A percentile compares a stretch with the other conserved stretches of the same genome.
Conservation (phyloP, 2,888 invertebrate species). For the Gordius sp. region DNA sequence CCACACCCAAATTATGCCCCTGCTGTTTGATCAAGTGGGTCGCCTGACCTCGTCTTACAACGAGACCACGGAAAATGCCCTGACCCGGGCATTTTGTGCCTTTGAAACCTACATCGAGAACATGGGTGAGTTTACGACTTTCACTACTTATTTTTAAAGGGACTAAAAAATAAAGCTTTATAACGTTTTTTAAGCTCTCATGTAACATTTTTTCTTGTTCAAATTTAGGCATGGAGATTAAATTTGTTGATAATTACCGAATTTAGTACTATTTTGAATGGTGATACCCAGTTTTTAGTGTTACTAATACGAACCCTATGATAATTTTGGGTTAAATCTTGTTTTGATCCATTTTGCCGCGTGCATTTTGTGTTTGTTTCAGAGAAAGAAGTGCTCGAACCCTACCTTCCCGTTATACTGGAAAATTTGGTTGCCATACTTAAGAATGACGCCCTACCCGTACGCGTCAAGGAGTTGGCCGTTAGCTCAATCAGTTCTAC, state of each 20-base stretch:
- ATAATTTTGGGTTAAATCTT: too few species aligned
- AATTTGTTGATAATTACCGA: too few species aligned
- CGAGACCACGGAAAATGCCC: not conserved
- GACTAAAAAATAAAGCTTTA: too few species aligned
- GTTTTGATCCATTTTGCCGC: too few species aligned
- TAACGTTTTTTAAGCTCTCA: too few species aligned
- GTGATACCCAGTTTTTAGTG: too few species aligned
- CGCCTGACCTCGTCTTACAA: not conserved
- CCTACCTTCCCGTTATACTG: not conserved
- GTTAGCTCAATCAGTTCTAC: not conserved
- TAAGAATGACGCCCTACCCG: not conserved
- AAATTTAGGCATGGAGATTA: too few species aligned
- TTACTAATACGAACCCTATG: too few species aligned
- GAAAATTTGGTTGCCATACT: not conserved
- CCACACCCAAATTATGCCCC: slow-evolving; percentile 1
- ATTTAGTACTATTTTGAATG: too few species aligned
- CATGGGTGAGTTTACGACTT: slow-evolving; percentile 7
- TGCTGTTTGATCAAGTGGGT: not conserved
- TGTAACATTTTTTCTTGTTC: too few species aligned
- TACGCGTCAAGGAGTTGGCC: not conserved
- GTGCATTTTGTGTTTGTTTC: too few species aligned
- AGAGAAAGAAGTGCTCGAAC: slow-evolving; percentile 5
- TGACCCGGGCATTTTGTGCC: not conserved
- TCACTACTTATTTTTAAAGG: too few species aligned
- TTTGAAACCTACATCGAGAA: slow-evolving; percentile 12